These are phyloP conservation scores for Tachina lurida DNA, from an alignment of 2,888 invertebrate species.

Conservation along the genomic window DNA sequence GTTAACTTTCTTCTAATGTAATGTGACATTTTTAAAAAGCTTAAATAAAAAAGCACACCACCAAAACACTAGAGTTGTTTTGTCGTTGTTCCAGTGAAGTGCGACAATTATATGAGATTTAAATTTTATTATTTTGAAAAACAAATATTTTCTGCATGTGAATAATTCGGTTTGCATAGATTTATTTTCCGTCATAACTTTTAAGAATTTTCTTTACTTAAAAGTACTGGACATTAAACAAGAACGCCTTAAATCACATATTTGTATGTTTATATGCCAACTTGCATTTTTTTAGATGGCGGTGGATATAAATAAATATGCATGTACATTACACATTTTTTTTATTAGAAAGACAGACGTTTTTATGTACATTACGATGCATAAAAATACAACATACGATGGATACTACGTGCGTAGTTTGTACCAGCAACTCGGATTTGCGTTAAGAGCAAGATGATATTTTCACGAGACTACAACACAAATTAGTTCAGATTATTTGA, in stretches of 20 bases:
- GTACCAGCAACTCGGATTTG: background rate
- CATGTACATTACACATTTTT: background rate
- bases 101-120: too few species aligned
- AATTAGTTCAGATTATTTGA: too few species aligned
- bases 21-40: background rate
- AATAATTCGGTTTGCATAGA: background rate
- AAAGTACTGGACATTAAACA: background rate
- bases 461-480: background rate
- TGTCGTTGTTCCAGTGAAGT: too few species aligned
- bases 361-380: conserved; percentile 1
- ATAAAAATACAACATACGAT: conserved; percentile 24
- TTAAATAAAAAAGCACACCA: background rate
- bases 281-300: conserved; percentile 25
- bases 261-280: background rate
- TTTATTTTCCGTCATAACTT: background rate
- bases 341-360: background rate
- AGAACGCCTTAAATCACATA: background rate
- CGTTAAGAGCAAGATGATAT: background rate
- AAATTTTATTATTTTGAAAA: too few species aligned
- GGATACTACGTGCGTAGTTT: background rate
- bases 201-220: conserved; percentile 1
- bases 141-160: too few species aligned
- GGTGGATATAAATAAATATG: conserved; percentile 55
- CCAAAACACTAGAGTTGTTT: too few species aligned
- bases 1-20: background rate